Conservation (phyloP, 2,113 vertebrate genomes). For the Erinaceus europaeus region DNA sequence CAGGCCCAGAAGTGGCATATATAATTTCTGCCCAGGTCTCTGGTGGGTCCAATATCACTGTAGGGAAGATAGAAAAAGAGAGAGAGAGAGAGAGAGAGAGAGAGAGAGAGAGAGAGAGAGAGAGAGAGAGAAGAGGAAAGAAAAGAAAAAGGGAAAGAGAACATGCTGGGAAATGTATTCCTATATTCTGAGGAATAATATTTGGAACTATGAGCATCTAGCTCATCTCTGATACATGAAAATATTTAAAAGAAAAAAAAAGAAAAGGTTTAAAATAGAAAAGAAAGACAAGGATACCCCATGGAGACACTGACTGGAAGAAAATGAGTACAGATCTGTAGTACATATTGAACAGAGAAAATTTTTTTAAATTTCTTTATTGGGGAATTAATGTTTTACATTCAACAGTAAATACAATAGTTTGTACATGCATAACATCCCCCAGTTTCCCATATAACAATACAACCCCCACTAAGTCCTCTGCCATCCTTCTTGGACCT, state of each 20-base stretch:
- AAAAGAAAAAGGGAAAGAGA: slow-evolving; percentile 16
- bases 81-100: too few relatives aligned
- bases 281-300: not conserved
- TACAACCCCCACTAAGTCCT: too few relatives aligned
- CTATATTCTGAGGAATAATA: slow-evolving; percentile 15
- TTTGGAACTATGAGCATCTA: slow-evolving; percentile 14
- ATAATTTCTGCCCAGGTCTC: not conserved
- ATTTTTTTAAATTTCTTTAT: too few relatives aligned
- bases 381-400: too few relatives aligned
- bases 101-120: too few relatives aligned
- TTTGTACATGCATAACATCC: too few relatives aligned
- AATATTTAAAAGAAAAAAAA: slow-evolving; percentile 35
- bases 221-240: not conserved
- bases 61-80: too few relatives aligned
- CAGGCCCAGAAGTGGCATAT: not conserved
- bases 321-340: slow-evolving; percentile 11
- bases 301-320: not conserved
- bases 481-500: too few relatives aligned
- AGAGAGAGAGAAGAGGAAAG: too few relatives aligned
- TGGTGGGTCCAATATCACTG: not conserved
- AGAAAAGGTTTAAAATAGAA: slow-evolving; percentile 31
- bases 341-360: not conserved
- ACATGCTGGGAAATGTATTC: not conserved
- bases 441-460: too few relatives aligned
- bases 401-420: too few relatives aligned